phyloP scores from a whole-genome alignment of 2,888 invertebrate genomes.

The Acanthosepion pharaonis region DNA sequence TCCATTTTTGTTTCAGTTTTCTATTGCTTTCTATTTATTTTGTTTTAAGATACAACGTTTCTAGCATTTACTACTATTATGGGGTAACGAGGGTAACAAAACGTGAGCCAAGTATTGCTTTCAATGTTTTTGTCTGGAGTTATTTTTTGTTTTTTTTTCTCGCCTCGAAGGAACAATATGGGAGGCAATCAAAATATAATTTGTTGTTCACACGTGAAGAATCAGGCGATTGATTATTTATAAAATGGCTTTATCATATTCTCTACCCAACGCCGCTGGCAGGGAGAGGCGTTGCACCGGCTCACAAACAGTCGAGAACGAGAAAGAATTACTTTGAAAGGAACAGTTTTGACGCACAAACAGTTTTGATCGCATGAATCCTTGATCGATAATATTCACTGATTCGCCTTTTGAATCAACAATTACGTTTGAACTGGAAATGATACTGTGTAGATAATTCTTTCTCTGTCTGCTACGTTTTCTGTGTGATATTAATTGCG shows the following conservation, averaged over 20 bases:
- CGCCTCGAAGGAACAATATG: background rate
- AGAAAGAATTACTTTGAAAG: background rate
- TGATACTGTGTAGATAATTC: background rate
- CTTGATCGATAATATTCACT: background rate
- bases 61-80: background rate
- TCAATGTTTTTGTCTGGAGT: background rate
- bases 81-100: no score
- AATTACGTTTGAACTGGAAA: background rate
- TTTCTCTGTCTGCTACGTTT: no score
- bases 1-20: background rate
- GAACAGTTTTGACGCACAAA: background rate
- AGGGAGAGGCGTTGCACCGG: background rate
- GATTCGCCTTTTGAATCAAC: background rate
- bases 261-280: background rate
- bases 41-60: background rate
- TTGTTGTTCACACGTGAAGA: slow-evolving; percentile 15
- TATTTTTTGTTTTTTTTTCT: background rate
- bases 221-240: background rate
- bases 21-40: background rate
- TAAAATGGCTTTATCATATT: background rate
- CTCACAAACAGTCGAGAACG: background rate
- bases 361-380: background rate
- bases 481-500: no score
- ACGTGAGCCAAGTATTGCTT: background rate
- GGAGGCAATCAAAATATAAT: background rate